Conservation (phyloP, 2,797 vertebrate genomes). For the Phylloscopus collybita region DNA sequence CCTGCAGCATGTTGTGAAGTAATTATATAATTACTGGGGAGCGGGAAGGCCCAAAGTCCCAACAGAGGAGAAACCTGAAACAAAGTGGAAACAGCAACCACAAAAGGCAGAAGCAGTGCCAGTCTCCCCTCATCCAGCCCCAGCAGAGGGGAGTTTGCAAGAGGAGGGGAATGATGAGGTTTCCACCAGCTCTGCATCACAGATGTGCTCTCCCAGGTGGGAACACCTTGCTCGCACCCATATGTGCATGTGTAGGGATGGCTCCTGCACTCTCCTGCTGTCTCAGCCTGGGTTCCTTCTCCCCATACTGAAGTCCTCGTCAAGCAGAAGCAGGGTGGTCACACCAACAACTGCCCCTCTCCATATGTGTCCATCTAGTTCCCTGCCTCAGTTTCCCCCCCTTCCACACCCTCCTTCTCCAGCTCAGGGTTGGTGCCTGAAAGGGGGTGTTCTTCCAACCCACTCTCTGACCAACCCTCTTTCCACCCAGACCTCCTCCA, state of each 20-base stretch:
- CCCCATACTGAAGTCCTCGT: too few relatives aligned
- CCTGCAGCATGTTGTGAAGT: slow-evolving; percentile 78
- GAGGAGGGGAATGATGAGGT: background rate
- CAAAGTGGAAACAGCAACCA: slow-evolving; percentile 51
- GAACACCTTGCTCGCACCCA: fast-evolving
- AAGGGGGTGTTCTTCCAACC: fast-evolving
- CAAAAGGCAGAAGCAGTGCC: background rate
- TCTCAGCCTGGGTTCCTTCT: background rate
- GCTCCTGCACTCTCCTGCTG: background rate
- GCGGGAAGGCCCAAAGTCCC: slow-evolving; percentile 69
- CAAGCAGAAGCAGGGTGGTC: background rate
- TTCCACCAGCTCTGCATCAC: background rate
- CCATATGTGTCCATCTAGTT: fast-evolving
- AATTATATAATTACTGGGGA: slow-evolving; percentile 77
- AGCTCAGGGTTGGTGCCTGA: background rate
- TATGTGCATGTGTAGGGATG: background rate
- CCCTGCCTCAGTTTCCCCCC: background rate
- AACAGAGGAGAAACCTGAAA: slow-evolving; percentile 68
- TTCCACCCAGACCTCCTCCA: background rate
- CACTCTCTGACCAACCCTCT: background rate
- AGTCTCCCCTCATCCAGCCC: background rate
- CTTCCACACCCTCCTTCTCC: background rate
- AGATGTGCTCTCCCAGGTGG: background rate
- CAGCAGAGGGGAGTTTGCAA: background rate
- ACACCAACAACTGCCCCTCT: background rate